Base-by-base conservation (phyloP, 2,888 invertebrate species). In the Brenthis hecate region DNA sequence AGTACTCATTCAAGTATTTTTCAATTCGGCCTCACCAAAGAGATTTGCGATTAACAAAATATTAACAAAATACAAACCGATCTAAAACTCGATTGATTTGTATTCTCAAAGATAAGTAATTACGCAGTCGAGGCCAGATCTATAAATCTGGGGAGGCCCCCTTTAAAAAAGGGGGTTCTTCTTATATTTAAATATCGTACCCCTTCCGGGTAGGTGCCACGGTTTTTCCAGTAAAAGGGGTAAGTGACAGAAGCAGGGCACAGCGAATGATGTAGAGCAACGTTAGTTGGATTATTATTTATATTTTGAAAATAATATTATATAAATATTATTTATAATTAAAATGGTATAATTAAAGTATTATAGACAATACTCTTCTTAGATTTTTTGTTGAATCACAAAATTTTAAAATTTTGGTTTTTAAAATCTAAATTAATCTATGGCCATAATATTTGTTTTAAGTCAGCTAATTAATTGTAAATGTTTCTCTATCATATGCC, bases 141-240 rank as follows among this genome's bases (percentile, higher is more conserved):
- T 91, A 92, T 92, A 92, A 91, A 92, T 92, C 92, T 92, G 82
- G 82, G 81, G 80, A 78, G 80, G 79, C 77, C 87, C 87, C 89
- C 87, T 86, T 86, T 83, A 88, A 91, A 92, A 92, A 90, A 89
- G 88, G 91, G 92, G 91, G 91, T 89, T 91, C 91, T 92, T 92
- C 92, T 92, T 92, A 92, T 92, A 92, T 92, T 92, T 92, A 92
- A 92, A 92, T 92, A 92, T 92, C 91, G 91, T 86, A 90, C 92
- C 89, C 92, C 92, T 92, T 92, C 92, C 92, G 92, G 92, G 92
- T 92, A 92, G 92, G 91, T 92, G 91, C 92, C 89, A 92, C 92
- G 92, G 90, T 92, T 92, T 92, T 92, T 92, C 92, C 91, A 92
- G 89, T 91, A 87, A 91, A 91, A 92, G 92, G 92, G 92, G 92